Evolutionary conservation across 92 coral and sea anemone genomes (phyloP).

Genomic region (Paragorgia papillata): DNA sequence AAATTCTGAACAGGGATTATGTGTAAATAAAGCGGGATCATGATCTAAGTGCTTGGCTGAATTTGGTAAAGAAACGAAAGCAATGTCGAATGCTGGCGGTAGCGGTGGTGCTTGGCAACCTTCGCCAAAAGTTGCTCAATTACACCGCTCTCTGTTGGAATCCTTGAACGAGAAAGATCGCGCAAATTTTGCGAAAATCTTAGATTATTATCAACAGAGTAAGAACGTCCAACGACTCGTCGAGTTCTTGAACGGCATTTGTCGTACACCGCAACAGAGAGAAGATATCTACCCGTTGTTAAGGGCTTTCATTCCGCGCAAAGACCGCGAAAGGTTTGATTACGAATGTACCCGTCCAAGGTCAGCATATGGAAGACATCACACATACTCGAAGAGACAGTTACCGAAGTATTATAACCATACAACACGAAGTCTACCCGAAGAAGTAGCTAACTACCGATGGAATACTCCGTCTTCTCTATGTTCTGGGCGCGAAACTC

Average conservation of each 20-base stretch:
- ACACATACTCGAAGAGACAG: slow-evolving; percentile 51
- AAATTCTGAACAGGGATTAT: slow-evolving; percentile 12
- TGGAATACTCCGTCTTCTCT: background rate
- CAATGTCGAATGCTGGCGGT: slow-evolving; percentile 12
- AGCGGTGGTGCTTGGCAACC: slow-evolving; percentile 10
- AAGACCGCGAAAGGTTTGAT: slow-evolving; percentile 67
- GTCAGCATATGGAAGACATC: slow-evolving; percentile 51
- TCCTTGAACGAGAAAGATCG: slow-evolving; percentile 77
- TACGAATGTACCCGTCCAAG: slow-evolving; percentile 61
- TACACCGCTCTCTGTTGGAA: slow-evolving; percentile 42
- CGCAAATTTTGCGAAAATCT: slow-evolving; percentile 72
- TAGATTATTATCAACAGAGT: slow-evolving; percentile 79
- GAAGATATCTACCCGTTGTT: slow-evolving; percentile 80
- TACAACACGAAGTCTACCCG: slow-evolving; percentile 38
- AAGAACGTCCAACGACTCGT: slow-evolving; percentile 75
- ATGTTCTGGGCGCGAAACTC: background rate
- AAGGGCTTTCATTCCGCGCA: slow-evolving; percentile 72
- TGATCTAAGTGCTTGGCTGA: background rate
- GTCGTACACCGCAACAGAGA: slow-evolving; percentile 76
- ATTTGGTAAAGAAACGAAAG: background rate
- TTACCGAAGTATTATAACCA: slow-evolving; percentile 53
- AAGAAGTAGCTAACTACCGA: background rate
- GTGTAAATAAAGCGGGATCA: background rate
- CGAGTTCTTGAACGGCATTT: slow-evolving; percentile 63
- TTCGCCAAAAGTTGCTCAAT: slow-evolving; percentile 32